phyloP scores from a whole-genome alignment of 2,888 invertebrate genomes.

The Pachycephus smyrnensis region DNA sequence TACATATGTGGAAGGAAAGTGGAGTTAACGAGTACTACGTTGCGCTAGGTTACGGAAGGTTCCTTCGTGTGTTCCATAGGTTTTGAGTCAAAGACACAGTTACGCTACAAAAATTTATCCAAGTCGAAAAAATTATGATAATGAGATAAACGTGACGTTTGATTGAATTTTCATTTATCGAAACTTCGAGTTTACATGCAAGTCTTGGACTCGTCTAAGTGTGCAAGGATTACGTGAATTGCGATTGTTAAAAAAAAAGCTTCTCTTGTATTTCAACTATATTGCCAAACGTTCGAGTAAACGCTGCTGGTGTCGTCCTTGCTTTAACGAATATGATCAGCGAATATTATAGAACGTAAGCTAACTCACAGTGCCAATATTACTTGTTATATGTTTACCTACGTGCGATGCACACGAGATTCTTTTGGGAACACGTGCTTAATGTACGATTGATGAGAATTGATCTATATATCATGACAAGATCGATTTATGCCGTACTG shows the following conservation, averaged over 20 bases:
- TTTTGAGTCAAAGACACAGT: not conserved
- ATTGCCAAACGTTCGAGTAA: not conserved
- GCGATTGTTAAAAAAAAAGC: too few relatives aligned
- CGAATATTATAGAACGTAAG: not conserved
- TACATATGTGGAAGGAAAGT: conserved; percentile 4
- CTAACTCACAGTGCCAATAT: not conserved
- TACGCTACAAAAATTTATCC: not conserved
- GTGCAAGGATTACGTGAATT: too few relatives aligned
- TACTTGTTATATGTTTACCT: not conserved
- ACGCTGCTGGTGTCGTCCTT: not conserved
- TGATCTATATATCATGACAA: not conserved
- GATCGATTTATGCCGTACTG: not conserved
- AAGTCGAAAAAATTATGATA: not conserved
- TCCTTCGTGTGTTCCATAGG: not conserved
- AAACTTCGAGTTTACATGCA: not conserved
- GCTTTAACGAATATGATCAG: not conserved
- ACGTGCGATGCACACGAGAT: not conserved
- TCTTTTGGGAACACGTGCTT: not conserved
- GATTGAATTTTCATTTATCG: not conserved
- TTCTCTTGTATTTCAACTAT: not conserved
- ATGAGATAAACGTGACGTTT: not conserved
- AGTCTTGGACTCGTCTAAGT: too few relatives aligned
- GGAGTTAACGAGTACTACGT: conserved; percentile 12
- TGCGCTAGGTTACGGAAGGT: conserved; percentile 6
- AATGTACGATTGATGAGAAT: too few relatives aligned